Evolutionary conservation across 2,113 vertebrate genomes (phyloP).

Genomic region (Tapirus terrestris): DNA sequence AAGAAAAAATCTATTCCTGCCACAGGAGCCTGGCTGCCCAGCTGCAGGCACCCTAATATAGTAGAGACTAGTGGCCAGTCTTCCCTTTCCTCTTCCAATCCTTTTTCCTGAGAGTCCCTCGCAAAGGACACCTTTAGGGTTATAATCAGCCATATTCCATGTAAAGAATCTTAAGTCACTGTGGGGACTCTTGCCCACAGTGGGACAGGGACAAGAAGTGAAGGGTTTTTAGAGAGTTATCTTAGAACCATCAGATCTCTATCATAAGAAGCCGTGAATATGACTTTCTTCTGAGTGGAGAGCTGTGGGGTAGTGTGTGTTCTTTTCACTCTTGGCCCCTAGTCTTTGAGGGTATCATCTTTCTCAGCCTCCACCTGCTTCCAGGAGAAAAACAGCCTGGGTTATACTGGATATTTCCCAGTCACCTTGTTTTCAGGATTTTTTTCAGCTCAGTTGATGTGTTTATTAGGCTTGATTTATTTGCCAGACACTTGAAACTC

Average conservation of each 20-base stretch:
- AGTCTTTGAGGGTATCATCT: not conserved
- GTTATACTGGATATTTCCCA: not conserved
- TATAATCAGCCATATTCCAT: not conserved
- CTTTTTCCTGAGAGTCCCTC: not conserved
- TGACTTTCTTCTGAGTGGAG: slow-evolving; percentile 5
- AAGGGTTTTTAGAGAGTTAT: not conserved
- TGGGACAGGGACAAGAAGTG: not conserved
- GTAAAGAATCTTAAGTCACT: not conserved
- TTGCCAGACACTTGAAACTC: slow-evolving; percentile 16
- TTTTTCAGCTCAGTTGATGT: not conserved
- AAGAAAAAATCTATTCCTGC: not conserved
- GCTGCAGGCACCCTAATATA: not conserved
- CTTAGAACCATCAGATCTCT: not conserved
- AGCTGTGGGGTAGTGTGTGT: not conserved
- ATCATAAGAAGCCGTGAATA: not conserved
- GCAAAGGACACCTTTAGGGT: not conserved
- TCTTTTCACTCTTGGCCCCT: not conserved
- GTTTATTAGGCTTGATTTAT: slow-evolving; percentile 38
- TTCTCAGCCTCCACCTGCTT: not conserved
- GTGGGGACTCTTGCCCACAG: not conserved
- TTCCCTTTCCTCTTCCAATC: not conserved
- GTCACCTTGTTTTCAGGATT: slow-evolving; percentile 22
- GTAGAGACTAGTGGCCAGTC: not conserved
- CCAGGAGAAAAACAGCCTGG: not conserved
- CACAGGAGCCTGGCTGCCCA: not conserved